These are phyloP conservation scores for Tridacna gigas DNA, from an alignment of 2,888 invertebrate genomes.

Conservation along the genomic window DNA sequence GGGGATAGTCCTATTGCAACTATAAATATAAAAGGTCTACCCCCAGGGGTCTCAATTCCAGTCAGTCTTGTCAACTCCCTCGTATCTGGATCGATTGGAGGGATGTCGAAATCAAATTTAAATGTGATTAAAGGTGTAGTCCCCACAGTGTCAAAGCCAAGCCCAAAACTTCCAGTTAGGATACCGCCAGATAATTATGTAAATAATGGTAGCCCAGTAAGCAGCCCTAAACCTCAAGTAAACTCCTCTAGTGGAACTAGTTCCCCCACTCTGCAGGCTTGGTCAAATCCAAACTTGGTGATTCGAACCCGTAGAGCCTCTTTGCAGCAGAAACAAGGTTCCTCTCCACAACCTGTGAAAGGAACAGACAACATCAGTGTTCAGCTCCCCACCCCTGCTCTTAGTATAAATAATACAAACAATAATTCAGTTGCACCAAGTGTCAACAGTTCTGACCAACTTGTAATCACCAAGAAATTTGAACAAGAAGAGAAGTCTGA, in stretches of 20 bases:
- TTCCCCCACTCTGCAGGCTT: constrained; percentile 76
- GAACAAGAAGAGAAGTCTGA: constrained; percentile 29
- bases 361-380: constrained; percentile 20
- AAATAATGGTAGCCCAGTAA: constrained; percentile 17
- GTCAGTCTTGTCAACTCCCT: constrained; percentile 64
- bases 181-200: constrained; percentile 2
- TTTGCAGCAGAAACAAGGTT: constrained; percentile 43
- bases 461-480: not conserved
- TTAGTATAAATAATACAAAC: constrained; percentile 3
- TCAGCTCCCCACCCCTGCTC: constrained; percentile 29
- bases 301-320: constrained; percentile 82
- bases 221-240: constrained; percentile 16
- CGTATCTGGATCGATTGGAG: constrained; percentile 62
- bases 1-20: constrained; percentile 60
- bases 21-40: constrained; percentile 64
- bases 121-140: constrained; percentile 35
- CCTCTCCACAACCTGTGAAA: constrained; percentile 35
- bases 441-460: not conserved
- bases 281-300: constrained; percentile 85
- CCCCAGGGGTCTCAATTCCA: constrained; percentile 60
- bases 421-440: not conserved
- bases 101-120: constrained; percentile 39
- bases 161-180: not conserved
- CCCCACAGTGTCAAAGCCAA: constrained; percentile 11
- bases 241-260: constrained; percentile 31